Conservation (phyloP, 2,888 invertebrate species). For the Pandemis heparana region DNA sequence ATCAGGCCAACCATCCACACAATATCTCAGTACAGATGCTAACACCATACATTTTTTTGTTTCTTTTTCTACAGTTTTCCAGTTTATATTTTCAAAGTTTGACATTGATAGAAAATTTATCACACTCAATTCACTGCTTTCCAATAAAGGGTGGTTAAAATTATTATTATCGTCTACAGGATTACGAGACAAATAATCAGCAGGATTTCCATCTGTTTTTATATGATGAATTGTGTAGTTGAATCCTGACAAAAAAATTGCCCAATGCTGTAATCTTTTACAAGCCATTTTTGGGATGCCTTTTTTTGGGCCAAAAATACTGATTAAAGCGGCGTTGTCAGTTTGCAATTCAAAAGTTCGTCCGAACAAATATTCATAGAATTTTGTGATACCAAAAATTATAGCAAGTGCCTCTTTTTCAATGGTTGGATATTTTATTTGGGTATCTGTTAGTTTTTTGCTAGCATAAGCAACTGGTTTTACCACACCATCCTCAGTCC, state of each 20-base stretch:
- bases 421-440: constrained; percentile 41
- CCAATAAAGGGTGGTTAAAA: constrained; percentile 1
- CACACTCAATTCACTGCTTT: constrained; percentile 16
- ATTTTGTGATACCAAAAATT: constrained; percentile 44
- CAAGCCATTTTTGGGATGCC: background rate
- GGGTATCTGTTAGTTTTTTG: background rate
- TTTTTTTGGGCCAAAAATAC: constrained; percentile 9
- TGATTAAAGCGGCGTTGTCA: constrained; percentile 42
- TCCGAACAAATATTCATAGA: constrained; percentile 41
- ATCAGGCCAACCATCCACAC: constrained; percentile 44
- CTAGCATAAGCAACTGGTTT: too few relatives aligned
- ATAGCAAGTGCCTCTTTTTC: constrained; percentile 45
- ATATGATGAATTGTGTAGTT: constrained; percentile 1
- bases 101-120: constrained; percentile 23
- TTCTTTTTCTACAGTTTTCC: constrained; percentile 18
- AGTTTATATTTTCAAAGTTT: constrained; percentile 20
- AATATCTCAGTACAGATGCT: constrained; percentile 36
- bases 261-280: too few relatives aligned
- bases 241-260: background rate
- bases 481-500: background rate
- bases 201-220: constrained; percentile 6
- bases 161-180: background rate
- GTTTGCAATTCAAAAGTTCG: constrained; percentile 30
- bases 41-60: constrained; percentile 33
- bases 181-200: constrained; percentile 9